A percentile compares a stretch with the other conserved stretches of the same genome.
Conservation (phyloP, 2,113 vertebrate genomes). For the Orcinus orca region DNA sequence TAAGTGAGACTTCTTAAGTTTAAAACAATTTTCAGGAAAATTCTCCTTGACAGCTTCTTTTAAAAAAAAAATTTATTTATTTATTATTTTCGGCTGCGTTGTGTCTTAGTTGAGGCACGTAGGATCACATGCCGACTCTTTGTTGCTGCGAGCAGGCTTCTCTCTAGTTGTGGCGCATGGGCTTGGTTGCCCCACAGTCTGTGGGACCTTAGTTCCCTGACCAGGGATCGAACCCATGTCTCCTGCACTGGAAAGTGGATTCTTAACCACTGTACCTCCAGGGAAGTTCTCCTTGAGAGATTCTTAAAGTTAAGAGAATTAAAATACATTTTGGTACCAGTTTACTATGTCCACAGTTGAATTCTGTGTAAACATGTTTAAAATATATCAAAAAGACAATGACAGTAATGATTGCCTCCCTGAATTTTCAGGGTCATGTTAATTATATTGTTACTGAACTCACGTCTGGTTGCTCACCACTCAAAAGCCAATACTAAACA, state of each 20-base stretch:
- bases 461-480: neutral
- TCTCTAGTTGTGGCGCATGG: too few species aligned
- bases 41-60: neutral
- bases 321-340: neutral
- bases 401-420: neutral
- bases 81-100: too few species aligned
- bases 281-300: neutral
- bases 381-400: neutral
- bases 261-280: too few species aligned
- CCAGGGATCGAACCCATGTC: too few species aligned
- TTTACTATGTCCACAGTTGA: neutral
- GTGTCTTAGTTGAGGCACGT: too few species aligned
- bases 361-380: neutral
- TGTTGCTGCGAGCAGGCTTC: too few species aligned
- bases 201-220: too few species aligned
- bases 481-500: neutral
- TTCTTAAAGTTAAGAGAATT: slow-evolving; percentile 3
- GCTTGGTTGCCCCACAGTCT: too few species aligned
- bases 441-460: neutral
- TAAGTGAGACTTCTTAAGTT: neutral
- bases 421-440: neutral
- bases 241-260: too few species aligned
- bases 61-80: too few species aligned
- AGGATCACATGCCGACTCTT: too few species aligned
- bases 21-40: neutral